Evolutionary conservation across 2,888 invertebrate genomes (phyloP), one percentile per base, ranked within the genome.

Genomic region (Lissocephala sabroskyi): DNA sequence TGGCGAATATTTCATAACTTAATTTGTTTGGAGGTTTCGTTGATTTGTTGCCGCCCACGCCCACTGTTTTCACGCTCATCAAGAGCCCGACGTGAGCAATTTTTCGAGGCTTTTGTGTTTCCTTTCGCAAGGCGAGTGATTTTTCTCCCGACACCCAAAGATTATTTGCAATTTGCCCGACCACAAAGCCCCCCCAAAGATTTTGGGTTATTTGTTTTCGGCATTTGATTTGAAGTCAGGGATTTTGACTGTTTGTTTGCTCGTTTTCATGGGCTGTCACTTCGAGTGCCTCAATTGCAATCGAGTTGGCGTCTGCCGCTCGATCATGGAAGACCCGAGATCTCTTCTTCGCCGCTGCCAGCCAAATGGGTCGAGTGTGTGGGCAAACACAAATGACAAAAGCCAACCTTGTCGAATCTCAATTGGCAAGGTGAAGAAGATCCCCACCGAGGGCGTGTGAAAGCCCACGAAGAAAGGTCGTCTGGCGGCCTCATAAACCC

Each of bases 231-330:
- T 23, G 4, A 23, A 7, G 7, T 7, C 3, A 23, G 7, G 23
- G 3, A 23, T 33, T 35, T 35, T 35, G 64, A 50, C 50, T 51
- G 55, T 56, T 46, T 75, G 57, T 62, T 62, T 46, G 61, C 66
- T 68, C 59, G 51, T 74, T 64, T 70, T 64, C 67, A 70, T 56
- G 75, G 67, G 57, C 67, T 71, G 75, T 74, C 68, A 71, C 62
- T 71, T 64, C 52, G 75, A 56, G 64, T 55, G 71, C 56, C 57
- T 74, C 66, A 45, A 65, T 56, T 65, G 59, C 70, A 65, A 70
- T 70, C 46, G 63, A 70, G 46, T 67, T 56, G 18, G 41, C 45
- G 49, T n/a, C n/a, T n/a, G n/a, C n/a, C n/a, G n/a, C n/a, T n/a
- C n/a, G n/a, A n/a, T n/a, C n/a, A n/a, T n/a, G n/a, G n/a, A n/a